Evolutionary conservation across 2,888 invertebrate genomes (phyloP).

Genomic region (Lasioglossum figueresi): DNA sequence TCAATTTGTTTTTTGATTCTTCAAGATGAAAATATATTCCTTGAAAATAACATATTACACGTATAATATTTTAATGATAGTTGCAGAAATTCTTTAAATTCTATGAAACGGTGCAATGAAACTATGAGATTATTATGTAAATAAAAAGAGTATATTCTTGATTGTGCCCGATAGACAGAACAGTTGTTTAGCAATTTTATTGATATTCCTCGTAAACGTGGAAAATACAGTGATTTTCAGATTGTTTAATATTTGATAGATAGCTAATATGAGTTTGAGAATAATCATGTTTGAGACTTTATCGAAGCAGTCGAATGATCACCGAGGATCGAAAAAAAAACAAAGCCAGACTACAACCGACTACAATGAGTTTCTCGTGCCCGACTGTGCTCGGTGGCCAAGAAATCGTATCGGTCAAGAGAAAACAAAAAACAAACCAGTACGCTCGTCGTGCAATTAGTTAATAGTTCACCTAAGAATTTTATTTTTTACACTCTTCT

Average conservation of each 20-base stretch:
- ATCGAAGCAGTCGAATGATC: background rate
- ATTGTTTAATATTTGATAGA: background rate
- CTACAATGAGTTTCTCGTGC: background rate
- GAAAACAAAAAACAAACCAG: background rate
- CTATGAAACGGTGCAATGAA: background rate
- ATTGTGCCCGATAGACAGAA: background rate
- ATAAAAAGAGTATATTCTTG: background rate
- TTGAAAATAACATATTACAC: background rate
- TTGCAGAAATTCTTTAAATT: too few species aligned
- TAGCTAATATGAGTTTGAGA: background rate
- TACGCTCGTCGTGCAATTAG: background rate
- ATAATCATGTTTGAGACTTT: background rate
- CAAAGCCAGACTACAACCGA: background rate
- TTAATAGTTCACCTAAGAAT: constrained; percentile 32
- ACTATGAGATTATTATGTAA: background rate
- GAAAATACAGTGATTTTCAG: background rate
- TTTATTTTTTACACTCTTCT: constrained; percentile 49
- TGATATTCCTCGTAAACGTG: background rate
- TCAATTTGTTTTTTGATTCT: background rate
- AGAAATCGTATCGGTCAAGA: background rate
- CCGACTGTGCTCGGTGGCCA: background rate
- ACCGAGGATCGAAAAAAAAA: background rate
- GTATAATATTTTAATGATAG: too few species aligned
- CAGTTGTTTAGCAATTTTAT: background rate
- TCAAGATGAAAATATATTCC: background rate